Base-by-base conservation (phyloP, 2,797 vertebrate genomes). In the Melanotaenia maccullochi region DNA sequence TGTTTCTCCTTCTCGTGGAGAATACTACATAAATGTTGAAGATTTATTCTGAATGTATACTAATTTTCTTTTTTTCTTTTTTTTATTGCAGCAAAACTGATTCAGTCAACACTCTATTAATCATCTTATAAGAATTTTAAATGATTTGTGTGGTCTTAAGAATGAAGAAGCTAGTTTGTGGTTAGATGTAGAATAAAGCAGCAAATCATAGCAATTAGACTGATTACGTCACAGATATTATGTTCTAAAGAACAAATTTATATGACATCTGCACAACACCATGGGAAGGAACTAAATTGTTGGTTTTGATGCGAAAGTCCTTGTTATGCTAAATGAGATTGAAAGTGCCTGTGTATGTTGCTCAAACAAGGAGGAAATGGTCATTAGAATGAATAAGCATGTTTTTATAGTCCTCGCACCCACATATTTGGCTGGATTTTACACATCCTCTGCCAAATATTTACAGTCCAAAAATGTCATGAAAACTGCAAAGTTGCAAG, bases 391-490 rank as follows among this genome's bases (percentile, higher is more conserved):
- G n/a, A n/a, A 51, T 51, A 51, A 51, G 47, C n/a, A 11, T 22
- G n/a, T 51, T 51, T 63, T 63, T 63, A 47, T 32, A 32, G 60
- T 63, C 12, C 60, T 49, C 12, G 13, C 42, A 61, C 60, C 38
- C 25, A 30, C 60, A 44, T 25, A 13, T 30, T 33, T 54, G 51
- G 25, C 25, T 33, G 60, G 9, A 22, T 28, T 32, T 42, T 49
- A 32, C 20, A 33, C 60, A 14, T 18, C 60, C 30, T 33, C 28
- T 49, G 60, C 60, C 42, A 32, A 49, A 49, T 22, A 24, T 24
- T 28, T 54, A 12, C 28, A 9, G 4, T 20, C 28, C 18, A 32
- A 63, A 63, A 33, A 30, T 42, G 13, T 49, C 9, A 32, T 25
- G 22, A 54, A 54, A 54, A 28, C 24, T 51, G 47, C 47, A 20